Percentiles rank a stretch among this genome's conserved stretches.
These are phyloP conservation scores for Pomatostomus ruficeps DNA, from an alignment of 2,113 vertebrate genomes.

Conservation along the genomic window DNA sequence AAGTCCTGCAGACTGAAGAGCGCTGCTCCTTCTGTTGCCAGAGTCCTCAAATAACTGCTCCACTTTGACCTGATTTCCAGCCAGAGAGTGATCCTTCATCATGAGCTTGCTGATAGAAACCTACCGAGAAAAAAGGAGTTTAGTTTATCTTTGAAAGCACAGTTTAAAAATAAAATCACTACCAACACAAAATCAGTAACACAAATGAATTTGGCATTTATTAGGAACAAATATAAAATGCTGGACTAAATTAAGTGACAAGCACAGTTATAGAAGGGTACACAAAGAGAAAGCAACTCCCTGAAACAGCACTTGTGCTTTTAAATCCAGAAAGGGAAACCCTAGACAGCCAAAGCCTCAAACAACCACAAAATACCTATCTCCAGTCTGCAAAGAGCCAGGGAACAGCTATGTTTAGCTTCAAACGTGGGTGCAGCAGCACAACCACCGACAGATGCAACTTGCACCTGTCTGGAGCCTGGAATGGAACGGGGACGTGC, in stretches of 20 bases:
- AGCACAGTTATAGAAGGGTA: background rate
- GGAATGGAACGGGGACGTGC: background rate
- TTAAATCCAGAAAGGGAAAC: background rate
- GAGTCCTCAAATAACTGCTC: constrained; percentile 92
- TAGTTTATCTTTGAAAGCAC: background rate
- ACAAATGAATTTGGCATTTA: background rate
- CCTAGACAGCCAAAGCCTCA: background rate
- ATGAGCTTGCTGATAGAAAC: constrained; percentile 72
- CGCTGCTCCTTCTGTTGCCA: constrained; percentile 78
- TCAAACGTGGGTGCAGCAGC: constrained; percentile 1
- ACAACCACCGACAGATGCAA: background rate
- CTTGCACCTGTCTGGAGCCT: constrained; percentile 9
- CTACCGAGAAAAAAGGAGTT: constrained; percentile 27
- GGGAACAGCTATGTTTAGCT: constrained; percentile 50
- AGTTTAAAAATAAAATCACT: background rate
- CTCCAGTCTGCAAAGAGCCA: background rate
- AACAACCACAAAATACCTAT: background rate
- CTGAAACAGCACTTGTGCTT: background rate
- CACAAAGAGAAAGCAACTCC: background rate
- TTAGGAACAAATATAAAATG: background rate
- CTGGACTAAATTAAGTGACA: background rate
- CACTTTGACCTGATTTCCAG: constrained; percentile 85
- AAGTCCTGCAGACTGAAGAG: constrained; percentile 71
- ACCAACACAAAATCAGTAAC: background rate
- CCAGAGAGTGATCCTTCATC: constrained; percentile 79